Percentiles rank a stretch among this genome's conserved stretches.
Evolutionary conservation across 1,140 invertebrate genomes (phyloP).

Genomic region (Schlechtendalia chinensis): DNA sequence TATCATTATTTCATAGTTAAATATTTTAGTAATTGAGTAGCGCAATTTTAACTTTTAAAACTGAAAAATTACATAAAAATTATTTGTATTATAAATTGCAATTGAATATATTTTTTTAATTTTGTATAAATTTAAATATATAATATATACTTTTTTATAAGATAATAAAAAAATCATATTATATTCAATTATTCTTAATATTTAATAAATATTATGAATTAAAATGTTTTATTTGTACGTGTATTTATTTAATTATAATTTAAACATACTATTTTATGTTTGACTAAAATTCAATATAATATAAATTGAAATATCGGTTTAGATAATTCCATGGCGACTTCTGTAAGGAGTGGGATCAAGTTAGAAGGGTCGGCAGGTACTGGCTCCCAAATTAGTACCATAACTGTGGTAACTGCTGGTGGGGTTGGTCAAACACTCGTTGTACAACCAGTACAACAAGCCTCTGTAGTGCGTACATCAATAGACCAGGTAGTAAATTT

Average conservation of each 20-base stretch:
- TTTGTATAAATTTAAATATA: background rate
- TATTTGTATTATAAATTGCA: too few relatives aligned
- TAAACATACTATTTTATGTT: background rate
- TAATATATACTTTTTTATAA: too few relatives aligned
- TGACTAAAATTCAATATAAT: background rate
- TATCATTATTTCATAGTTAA: too few relatives aligned
- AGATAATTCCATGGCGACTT: constrained; percentile 45
- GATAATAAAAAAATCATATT: too few relatives aligned
- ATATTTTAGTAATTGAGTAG: too few relatives aligned
- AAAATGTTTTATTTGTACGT: background rate
- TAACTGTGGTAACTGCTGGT: constrained; percentile 42
- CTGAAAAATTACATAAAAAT: too few relatives aligned
- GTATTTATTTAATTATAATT: background rate
- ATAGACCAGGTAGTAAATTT: constrained; percentile 19
- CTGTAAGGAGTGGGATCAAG: constrained; percentile 46
- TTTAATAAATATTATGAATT: background rate
- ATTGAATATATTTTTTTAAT: background rate
- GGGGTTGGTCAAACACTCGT: constrained; percentile 41
- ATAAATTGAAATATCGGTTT: constrained; percentile 5
- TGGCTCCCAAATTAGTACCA: constrained; percentile 44
- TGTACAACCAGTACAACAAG: constrained; percentile 46
- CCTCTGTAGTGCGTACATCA: constrained; percentile 25
- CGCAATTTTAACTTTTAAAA: too few relatives aligned
- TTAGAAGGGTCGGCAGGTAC: constrained; percentile 43
- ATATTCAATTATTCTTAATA: background rate